Base-by-base conservation (phyloP, 2,797 vertebrate species). In the Hemitrygon akajei region DNA sequence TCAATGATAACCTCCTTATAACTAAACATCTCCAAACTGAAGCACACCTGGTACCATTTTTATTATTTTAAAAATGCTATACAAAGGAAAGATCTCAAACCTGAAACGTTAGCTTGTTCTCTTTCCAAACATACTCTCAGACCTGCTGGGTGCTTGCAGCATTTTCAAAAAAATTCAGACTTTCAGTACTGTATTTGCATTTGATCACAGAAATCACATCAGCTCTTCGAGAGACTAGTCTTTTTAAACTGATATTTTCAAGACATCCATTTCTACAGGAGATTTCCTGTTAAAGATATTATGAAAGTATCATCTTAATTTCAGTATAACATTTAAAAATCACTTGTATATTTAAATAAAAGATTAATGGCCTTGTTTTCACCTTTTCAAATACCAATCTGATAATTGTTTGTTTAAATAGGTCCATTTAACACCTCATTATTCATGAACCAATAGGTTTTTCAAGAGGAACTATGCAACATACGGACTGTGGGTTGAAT, bases 401-500 rank as follows among this genome's bases (percentile, higher is more conserved):
- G 91, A 93, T 93, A 93, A 93, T 76, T 93, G 40, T 93, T 93
- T 93, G 91, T 93, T 71, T 93, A 93, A 93, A 93, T 93, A 93
- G 91, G 91, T 93, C 91, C 91, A 93, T 93, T 93, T 93, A 93
- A 93, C 71, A 93, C 91, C 91, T 93, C 91, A 93, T 93, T 93
- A 93, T 93, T 93, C 91, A 93, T 93, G 40, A 93, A 75, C 71
- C 27, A 93, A 37, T 76, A 56, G 71, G 6, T 71, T 76, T 40
- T 47, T 76, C 56, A 34, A 76, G 47, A 58, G 37, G 69, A 30
- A n/a, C 91, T 76, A 58, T 14, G 16, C 25, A 93, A 76, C 91
- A 93, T 73, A 93, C 75, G 91, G 91, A 73, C 91, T 76, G 91
- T 93, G 71, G 73, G 91, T 47, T 93, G 91, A 56, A 93, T 58